phyloP scores from a whole-genome alignment of 2,113 vertebrate species.

The Sitta europaea region DNA sequence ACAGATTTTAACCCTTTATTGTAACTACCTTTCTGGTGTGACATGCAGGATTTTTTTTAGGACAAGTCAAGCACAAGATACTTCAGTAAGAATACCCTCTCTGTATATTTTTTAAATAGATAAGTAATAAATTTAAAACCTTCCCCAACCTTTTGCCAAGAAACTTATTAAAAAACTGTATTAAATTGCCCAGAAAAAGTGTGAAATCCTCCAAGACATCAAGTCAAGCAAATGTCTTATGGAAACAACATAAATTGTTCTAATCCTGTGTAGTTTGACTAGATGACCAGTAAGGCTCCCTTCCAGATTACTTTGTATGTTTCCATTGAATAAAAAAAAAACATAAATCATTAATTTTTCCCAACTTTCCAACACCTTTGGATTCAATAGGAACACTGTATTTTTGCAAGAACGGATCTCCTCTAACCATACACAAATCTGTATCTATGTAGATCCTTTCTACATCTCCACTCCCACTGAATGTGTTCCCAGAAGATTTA shows the following conservation, averaged over 20 bases:
- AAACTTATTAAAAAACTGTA: neutral
- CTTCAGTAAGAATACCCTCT: accelerated
- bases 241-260: accelerated
- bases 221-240: neutral
- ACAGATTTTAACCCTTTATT: neutral
- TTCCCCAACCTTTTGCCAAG: neutral
- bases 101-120: neutral
- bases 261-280: neutral
- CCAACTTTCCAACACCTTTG: neutral
- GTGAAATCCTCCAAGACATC: neutral
- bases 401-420: neutral
- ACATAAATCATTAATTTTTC: neutral
- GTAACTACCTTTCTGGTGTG: neutral
- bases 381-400: neutral
- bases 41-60: neutral
- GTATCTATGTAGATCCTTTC: neutral
- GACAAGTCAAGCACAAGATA: neutral
- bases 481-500: neutral
- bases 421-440: neutral
- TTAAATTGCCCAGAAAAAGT: neutral
- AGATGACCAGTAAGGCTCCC: neutral
- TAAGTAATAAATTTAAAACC: neutral
- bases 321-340: neutral
- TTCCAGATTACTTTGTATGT: neutral
- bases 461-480: neutral